Evolutionary conservation across 2,797 vertebrate genomes (phyloP).

Genomic region (Hypotaenidia okinawae): DNA sequence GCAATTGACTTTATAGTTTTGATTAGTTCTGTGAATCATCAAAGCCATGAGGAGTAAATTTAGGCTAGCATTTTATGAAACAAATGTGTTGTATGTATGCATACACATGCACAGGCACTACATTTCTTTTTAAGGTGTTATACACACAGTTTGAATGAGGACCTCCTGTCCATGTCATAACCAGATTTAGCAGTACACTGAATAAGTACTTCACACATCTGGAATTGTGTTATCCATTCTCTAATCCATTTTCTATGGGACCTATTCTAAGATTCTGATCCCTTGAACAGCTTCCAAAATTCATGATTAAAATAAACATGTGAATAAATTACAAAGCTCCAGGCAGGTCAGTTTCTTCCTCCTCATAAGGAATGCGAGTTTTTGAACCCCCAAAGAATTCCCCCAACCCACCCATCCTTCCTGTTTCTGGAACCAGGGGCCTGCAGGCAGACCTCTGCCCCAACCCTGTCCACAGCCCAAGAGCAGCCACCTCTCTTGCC

Average conservation of each 20-base stretch:
- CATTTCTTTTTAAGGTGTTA: background rate
- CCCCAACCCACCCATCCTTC: background rate
- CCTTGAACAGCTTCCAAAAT: constrained; percentile 51
- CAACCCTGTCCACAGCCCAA: background rate
- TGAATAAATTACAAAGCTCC: constrained; percentile 43
- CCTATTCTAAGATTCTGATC: constrained; percentile 30
- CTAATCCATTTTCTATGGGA: constrained; percentile 37
- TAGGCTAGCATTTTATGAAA: background rate
- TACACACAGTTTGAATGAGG: background rate
- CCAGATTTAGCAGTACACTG: background rate
- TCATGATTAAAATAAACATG: constrained; percentile 49
- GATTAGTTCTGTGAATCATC: background rate
- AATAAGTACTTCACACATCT: constrained; percentile 13
- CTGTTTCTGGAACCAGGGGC: background rate
- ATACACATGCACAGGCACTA: background rate
- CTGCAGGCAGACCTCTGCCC: background rate
- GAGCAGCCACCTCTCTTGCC: background rate
- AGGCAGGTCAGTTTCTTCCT: background rate
- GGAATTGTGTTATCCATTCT: background rate
- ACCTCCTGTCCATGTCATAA: background rate
- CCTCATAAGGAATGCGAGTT: background rate
- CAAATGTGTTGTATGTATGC: rapidly evolving
- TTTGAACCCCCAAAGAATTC: background rate
- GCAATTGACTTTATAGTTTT: background rate
- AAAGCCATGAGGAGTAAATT: background rate